These are phyloP conservation scores for Caenorhabditis sp. DNA, from an alignment of 2,888 invertebrate species.

Conservation along the genomic window DNA sequence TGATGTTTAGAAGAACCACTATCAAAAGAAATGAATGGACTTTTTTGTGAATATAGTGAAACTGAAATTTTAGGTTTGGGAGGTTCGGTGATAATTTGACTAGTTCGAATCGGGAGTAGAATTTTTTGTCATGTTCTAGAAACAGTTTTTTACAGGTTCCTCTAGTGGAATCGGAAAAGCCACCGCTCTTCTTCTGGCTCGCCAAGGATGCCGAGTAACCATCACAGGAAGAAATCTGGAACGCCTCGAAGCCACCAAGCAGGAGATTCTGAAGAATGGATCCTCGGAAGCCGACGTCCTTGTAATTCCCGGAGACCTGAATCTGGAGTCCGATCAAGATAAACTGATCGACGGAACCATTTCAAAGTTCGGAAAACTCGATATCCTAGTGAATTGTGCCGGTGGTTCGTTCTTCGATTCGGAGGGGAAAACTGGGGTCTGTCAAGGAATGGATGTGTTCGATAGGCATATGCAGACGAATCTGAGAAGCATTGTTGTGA, in stretches of 20 bases:
- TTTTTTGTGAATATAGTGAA: too few relatives aligned
- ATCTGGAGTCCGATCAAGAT: conserved; percentile 30
- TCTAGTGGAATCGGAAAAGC: conserved; percentile 56
- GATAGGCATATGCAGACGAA: conserved; percentile 28
- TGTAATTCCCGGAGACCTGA: conserved; percentile 40
- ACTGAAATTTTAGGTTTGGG: too few relatives aligned
- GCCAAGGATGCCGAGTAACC: conserved; percentile 50
- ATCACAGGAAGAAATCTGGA: conserved; percentile 53
- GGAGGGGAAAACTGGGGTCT: conserved; percentile 25
- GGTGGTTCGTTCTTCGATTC: conserved; percentile 33
- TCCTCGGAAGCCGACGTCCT: conserved; percentile 18
- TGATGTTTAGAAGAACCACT: too few relatives aligned
- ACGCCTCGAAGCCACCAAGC: conserved; percentile 36
- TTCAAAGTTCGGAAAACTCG: conserved; percentile 42
- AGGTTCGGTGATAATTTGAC: too few relatives aligned
- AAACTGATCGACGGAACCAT: conserved; percentile 34
- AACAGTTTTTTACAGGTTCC: conserved; percentile 32
- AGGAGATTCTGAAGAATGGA: conserved; percentile 42
- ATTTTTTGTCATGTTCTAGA: too few relatives aligned
- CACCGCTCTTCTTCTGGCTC: conserved; percentile 40
- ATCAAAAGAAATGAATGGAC: too few relatives aligned
- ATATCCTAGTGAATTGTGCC: conserved; percentile 57
- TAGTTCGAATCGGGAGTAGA: too few relatives aligned
- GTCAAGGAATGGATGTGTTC: conserved; percentile 22
- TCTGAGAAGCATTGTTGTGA: conserved; percentile 38